Conservation (phyloP, 2,113 vertebrate genomes). For the Acanthisitta chloris region DNA sequence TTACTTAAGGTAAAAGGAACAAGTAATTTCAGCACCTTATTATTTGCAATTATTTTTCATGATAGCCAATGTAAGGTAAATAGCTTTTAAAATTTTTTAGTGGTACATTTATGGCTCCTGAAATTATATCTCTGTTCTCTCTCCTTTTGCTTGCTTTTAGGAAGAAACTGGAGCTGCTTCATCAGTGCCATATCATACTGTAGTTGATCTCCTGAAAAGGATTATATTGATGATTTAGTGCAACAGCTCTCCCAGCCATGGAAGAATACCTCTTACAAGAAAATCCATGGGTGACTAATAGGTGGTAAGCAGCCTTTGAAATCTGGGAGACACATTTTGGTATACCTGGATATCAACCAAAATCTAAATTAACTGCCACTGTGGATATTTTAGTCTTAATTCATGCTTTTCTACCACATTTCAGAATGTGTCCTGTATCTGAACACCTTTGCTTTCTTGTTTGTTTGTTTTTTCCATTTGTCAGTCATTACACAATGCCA, state of each 20-base stretch:
- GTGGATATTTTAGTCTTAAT: neutral
- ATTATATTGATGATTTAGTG: neutral
- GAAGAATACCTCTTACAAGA: neutral
- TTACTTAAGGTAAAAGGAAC: neutral
- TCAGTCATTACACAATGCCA: neutral
- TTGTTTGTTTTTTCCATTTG: neutral
- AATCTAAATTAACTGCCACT: neutral
- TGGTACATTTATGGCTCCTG: neutral
- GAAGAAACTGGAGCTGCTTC: constrained; percentile 50
- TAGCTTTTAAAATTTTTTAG: neutral
- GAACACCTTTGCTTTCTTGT: neutral
- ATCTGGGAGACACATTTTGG: neutral
- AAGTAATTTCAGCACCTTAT: neutral
- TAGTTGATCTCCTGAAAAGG: constrained; percentile 34
- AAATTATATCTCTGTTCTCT: neutral
- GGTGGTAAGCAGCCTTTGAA: neutral
- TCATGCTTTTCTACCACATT: neutral
- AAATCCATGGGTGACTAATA: neutral
- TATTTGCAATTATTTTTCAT: neutral
- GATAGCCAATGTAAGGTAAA: neutral
- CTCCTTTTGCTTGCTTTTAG: constrained; percentile 9
- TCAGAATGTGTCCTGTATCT: neutral
- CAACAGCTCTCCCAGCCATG: neutral
- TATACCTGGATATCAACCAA: neutral
- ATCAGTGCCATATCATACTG: constrained; percentile 30